Evolutionary conservation across 2,888 invertebrate species (phyloP).

Genomic region (Lasioglossum lativentre): DNA sequence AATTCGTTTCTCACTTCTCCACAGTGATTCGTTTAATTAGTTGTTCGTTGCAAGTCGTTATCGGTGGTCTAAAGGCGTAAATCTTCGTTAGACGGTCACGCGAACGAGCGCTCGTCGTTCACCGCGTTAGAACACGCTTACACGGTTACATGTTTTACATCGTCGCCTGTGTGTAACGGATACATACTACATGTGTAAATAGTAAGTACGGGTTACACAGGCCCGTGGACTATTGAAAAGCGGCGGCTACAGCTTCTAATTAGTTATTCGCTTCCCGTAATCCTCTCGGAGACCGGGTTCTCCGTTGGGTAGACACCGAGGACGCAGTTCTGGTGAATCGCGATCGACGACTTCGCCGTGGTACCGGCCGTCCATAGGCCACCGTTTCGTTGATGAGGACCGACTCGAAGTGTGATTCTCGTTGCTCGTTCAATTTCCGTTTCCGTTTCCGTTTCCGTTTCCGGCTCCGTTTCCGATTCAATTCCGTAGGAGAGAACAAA

Average conservation of each 20-base stretch:
- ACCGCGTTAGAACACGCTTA: not conserved
- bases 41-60: constrained; percentile 71
- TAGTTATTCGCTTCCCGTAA: constrained; percentile 55
- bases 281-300: not conserved
- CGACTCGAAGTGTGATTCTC: constrained; percentile 54
- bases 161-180: constrained; percentile 21
- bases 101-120: constrained; percentile 11
- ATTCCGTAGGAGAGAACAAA: constrained; percentile 8
- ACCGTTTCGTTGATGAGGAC: constrained; percentile 67
- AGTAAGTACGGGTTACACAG: not conserved
- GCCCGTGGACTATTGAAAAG: constrained; percentile 62
- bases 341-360: constrained; percentile 61
- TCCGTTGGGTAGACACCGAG: not conserved
- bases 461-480: not conserved
- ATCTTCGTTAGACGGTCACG: constrained; percentile 50
- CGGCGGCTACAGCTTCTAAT: constrained; percentile 67
- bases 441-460: not conserved
- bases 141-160: constrained; percentile 25
- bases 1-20: constrained; percentile 31
- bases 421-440: constrained; percentile 37
- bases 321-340: not conserved
- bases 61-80: constrained; percentile 59
- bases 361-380: constrained; percentile 67
- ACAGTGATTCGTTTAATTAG: constrained; percentile 39
- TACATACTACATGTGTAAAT: not conserved